Evolutionary conservation across 2,888 invertebrate species (phyloP), one percentile per base, ranked within the genome.

Genomic region (Podotricha telesiphe): DNA sequence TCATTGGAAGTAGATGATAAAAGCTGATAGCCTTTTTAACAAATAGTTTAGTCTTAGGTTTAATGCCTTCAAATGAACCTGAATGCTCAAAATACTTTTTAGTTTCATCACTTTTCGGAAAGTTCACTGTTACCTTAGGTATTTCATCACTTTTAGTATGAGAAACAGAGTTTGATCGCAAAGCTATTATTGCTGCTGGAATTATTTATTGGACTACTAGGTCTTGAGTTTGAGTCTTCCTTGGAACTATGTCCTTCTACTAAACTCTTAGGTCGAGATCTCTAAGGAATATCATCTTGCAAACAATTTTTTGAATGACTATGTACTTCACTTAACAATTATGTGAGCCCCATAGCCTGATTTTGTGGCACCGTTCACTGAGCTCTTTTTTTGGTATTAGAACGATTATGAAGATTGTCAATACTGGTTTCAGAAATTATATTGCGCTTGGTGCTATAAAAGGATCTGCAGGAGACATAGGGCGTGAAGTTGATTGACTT

Each of bases 1-100:
- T 93, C 92, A 84, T 78, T 91, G 20, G 91, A 83, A 93, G 91
- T 69, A 93, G 81, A 80, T 93, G 93, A 81, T 93, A 93, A n/a
- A n/a, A 73, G 92, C 93, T 73, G 93, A 93, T 67, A 93, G 80
- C 77, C 93, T 84, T 74, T n/a, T 93, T 93, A 63, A 91, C 90
- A 87, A 92, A 91, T 74, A 90, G 80, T 78, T 91, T 92, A 79
- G 82, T 87, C 76, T 89, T 91, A 50, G 87, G 81, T 78, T 92
- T 93, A 62, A 87, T 86, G 58, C 91, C 91, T 83, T 93, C 93
- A 85, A 93, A 91, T 48, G 92, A 93, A 53, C 88, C 88, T 56
- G 91, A 88, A 80, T 92, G 90, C 76, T 93, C 92, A 81, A 91
- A 91, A 80, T 79, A 85, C 75, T 88, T 91, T 78, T 86, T 87